phyloP scores from a whole-genome alignment of 2,888 invertebrate genomes.

The Scaptomyza cyrtandrae region DNA sequence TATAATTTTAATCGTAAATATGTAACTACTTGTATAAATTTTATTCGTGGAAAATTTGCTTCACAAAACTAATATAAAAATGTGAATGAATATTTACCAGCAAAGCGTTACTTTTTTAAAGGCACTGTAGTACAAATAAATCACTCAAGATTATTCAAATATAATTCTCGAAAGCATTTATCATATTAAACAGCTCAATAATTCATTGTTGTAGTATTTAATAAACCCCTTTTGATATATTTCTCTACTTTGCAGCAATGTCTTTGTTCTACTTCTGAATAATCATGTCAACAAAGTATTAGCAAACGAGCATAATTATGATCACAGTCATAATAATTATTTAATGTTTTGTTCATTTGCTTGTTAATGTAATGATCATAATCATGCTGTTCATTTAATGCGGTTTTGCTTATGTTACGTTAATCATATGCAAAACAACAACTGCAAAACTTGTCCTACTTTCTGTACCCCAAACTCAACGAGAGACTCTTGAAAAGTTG shows the following conservation, averaged over 20 bases:
- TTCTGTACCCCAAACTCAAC: slow-evolving; percentile 23
- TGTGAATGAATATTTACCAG: too few relatives aligned
- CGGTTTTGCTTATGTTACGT: slow-evolving; percentile 37
- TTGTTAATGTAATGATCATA: slow-evolving; percentile 5
- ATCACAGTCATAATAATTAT: background rate
- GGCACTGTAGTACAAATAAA: background rate
- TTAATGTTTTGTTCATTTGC: slow-evolving; percentile 34
- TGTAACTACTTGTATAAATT: too few relatives aligned
- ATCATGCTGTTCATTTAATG: slow-evolving; percentile 8
- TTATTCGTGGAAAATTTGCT: too few relatives aligned
- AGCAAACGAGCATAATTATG: slow-evolving; percentile 3
- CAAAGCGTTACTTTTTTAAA: background rate
- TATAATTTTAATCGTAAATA: too few relatives aligned
- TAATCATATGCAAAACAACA: slow-evolving; percentile 56
- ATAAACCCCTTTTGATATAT: background rate
- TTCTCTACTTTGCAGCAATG: background rate
- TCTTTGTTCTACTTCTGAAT: slow-evolving; percentile 41
- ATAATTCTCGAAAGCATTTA: background rate
- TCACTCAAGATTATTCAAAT: background rate
- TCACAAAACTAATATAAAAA: too few relatives aligned
- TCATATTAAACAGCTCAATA: background rate
- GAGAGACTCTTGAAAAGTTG: background rate
- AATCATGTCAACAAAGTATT: slow-evolving; percentile 31
- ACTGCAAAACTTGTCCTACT: slow-evolving; percentile 65
- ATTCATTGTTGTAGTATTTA: slow-evolving; percentile 1